Base-by-base conservation (phyloP, 2,113 vertebrate genomes). In the Tupaia tana region DNA sequence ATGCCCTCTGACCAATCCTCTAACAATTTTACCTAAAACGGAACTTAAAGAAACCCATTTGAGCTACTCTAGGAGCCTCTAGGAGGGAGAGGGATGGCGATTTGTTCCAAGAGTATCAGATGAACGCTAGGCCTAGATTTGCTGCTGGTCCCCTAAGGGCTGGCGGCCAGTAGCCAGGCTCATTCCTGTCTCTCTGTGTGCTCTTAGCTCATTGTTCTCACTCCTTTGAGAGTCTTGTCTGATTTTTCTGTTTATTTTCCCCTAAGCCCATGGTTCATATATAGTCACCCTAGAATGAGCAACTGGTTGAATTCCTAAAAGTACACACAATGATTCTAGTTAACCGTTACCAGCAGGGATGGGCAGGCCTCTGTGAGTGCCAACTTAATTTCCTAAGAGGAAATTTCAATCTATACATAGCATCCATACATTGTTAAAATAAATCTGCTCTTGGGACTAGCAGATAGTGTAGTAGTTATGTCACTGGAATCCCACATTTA, bases 1-100 rank as follows among this genome's bases (percentile, higher is more conserved):
- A 74, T 83, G 27, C 1, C 11, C 19, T 94, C 63, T 75, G 12
- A 52, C 24, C 22, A 59, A 9, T 81, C 56, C 56, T 61, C 25
- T 66, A 54, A 79, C 22, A 75, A 54, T 58, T 77, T 67, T 27
- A 86, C 31, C 13, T 18, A 18, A 58, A 85, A 63, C 58, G 9
- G 34, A 96, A 69, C 15, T 20, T 20, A 89, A 61, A 31, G 7
- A 74, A 79, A 69, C 3, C 3, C 59, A 63, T 43, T 43, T n/a
- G 61, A 75, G 43, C 16, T 79, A 25, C 13, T 22, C 13, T 34
- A 75, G 29, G 8, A 24, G 88, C 63, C 27, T 73, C 43, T 34
- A 73, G 29, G 73, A 61, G 2, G 4, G 11, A 11, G 0, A n/a
- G 4, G 43, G 9, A 0, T 11, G 11, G 3, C 58, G 25, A 75